Evolutionary conservation across 2,888 invertebrate genomes (phyloP).

Genomic region (Plagiodera versicolora): DNA sequence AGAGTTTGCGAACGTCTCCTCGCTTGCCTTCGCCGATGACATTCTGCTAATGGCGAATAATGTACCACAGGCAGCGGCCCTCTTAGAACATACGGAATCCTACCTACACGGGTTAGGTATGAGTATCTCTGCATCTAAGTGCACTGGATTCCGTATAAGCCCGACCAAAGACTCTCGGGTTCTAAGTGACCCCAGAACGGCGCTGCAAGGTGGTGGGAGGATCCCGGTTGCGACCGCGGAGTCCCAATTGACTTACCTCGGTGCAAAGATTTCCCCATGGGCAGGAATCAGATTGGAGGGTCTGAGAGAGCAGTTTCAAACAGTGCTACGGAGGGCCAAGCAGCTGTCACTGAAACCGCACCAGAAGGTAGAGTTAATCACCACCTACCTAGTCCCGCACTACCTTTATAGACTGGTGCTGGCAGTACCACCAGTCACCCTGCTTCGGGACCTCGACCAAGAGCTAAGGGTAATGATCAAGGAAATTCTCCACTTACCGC

Average conservation of each 20-base stretch:
- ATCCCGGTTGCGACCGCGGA: too few species aligned
- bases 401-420: conserved; percentile 47
- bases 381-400: conserved; percentile 48
- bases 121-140: conserved; percentile 21
- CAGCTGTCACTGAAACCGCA: conserved; percentile 47
- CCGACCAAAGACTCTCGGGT: too few species aligned
- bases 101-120: conserved; percentile 40
- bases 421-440: conserved; percentile 32
- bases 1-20: too few species aligned
- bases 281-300: too few species aligned
- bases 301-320: conserved; percentile 14
- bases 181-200: too few species aligned
- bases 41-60: conserved; percentile 40
- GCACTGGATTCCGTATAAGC: too few species aligned
- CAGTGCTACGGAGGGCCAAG: conserved; percentile 38
- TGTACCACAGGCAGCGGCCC: conserved; percentile 26
- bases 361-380: conserved; percentile 47
- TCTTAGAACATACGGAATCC: conserved; percentile 24
- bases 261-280: too few species aligned
- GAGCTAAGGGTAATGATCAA: conserved; percentile 38
- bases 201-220: too few species aligned
- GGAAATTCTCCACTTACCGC: conserved; percentile 40
- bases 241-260: too few species aligned
- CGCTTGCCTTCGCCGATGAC: conserved; percentile 51
- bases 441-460: conserved; percentile 35